Evolutionary conservation across 1,140 invertebrate genomes (phyloP), one percentile per base, ranked within the genome.

Genomic region (Lethrus apterus): DNA sequence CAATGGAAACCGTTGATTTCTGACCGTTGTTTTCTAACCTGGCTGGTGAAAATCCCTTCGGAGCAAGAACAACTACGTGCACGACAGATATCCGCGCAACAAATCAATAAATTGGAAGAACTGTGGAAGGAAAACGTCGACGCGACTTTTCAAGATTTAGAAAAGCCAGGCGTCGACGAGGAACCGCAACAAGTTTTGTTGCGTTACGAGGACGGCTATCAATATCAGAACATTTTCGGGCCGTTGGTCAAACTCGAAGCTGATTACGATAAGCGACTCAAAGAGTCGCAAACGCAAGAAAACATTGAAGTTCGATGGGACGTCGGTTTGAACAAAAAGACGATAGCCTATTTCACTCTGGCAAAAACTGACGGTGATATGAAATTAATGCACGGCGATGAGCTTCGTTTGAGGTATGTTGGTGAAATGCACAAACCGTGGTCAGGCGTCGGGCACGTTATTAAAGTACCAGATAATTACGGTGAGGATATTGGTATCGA

Each of bases 361-460:
- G 91, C 94, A 0, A 96, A 97, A 69, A 95, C 93, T 7, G 93
- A 98, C 62, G 91, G 93, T 54, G 94, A 97, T 61, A 95, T 98
- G 89, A 92, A 97, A 66, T 68, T 99, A n/a, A 99, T 99, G 95
- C 94, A 97, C 62, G 97, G 96, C 13, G 97, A 99, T 75, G 96
- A 99, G 69, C 67, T 99, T 14, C 77, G 91, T 50, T 70, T 99
- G 21, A 82, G 93, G 51, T 98, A 98, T 63, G 77, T 95, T 3
- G 93, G 93, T 3, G 93, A 98, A 63, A 63, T 91, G 50, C 90
- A 93, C 60, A 93, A 91, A 59, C 75, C 85, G 0, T 99, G 97
- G 95, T 86, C 83, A 20, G 93, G 93, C 17, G 86, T 97, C 18
- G 96, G 96, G 0, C 85, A 89, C 53, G 94, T 99, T 14, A 98